Percentiles rank a stretch among this genome's conserved stretches.
Evolutionary conservation across 2,797 vertebrate species (phyloP).

Genomic region (Siniperca obscura): DNA sequence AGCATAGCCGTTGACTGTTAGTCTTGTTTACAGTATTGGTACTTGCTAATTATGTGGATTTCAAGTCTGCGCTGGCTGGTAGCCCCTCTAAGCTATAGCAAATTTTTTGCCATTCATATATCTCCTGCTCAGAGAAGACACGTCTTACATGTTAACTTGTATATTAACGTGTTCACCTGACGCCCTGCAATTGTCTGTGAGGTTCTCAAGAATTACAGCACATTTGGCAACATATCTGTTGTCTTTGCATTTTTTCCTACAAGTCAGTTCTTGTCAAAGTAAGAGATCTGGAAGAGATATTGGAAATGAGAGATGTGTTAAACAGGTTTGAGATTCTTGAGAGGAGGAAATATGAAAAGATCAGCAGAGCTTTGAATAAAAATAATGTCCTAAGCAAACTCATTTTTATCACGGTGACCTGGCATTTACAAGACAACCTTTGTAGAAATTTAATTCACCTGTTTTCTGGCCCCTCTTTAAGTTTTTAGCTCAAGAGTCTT

Average conservation of each 20-base stretch:
- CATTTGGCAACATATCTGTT: not conserved
- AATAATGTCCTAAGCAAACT: conserved; percentile 48
- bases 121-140: not conserved
- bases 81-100: not conserved
- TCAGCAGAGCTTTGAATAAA: conserved; percentile 50
- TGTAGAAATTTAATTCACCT: conserved; percentile 55
- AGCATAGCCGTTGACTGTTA: not conserved
- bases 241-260: not conserved
- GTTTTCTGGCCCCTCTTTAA: conserved; percentile 30
- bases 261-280: conserved; percentile 20
- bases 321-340: conserved; percentile 10
- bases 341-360: conserved; percentile 44
- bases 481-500: conserved; percentile 30
- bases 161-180: not conserved
- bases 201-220: not conserved
- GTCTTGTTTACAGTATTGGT: not conserved
- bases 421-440: conserved; percentile 67
- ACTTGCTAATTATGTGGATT: not conserved
- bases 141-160: not conserved
- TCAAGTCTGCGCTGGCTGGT: not conserved
- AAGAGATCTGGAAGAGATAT: conserved; percentile 1
- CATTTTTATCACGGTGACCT: conserved; percentile 59
- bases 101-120: not conserved
- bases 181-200: not conserved
- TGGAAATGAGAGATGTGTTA: conserved; percentile 20